A percentile compares a stretch with the other conserved stretches of the same genome.
phyloP scores from a whole-genome alignment of 2,113 vertebrate species.

The Chaetorhynchus papuensis region DNA sequence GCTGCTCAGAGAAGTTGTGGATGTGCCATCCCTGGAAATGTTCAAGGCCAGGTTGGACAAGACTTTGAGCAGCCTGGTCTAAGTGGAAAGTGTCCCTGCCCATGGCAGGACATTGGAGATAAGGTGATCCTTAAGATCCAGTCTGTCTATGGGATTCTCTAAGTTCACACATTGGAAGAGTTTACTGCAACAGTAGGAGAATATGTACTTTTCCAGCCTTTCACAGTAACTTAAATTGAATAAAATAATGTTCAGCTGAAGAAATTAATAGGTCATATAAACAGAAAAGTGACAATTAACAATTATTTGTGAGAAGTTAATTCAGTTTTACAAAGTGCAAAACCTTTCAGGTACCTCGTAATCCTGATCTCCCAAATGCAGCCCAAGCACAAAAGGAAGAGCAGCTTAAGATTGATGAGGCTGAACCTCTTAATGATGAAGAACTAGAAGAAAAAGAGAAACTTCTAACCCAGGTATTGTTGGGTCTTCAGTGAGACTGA shows the following conservation, averaged over 20 bases:
- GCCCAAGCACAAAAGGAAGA: slow-evolving; percentile 94
- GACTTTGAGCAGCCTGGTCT: not conserved
- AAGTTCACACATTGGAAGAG: not conserved
- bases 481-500: not conserved
- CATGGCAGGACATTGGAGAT: not conserved
- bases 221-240: not conserved
- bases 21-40: not conserved
- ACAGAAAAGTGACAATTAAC: not conserved
- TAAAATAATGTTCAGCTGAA: not conserved
- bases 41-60: not conserved
- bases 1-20: not conserved
- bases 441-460: slow-evolving; percentile 98
- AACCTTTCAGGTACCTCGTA: slow-evolving; percentile 87
- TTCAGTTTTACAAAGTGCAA: not conserved
- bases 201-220: not conserved
- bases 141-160: not conserved
- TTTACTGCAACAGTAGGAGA: not conserved
- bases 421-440: slow-evolving; percentile 92
- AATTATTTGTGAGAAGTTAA: not conserved
- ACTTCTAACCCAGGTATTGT: slow-evolving; percentile 89
- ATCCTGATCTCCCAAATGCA: slow-evolving; percentile 92
- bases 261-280: not conserved
- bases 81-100: not conserved
- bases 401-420: slow-evolving; percentile 95
- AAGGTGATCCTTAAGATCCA: not conserved